These are phyloP conservation scores for Sialis lutaria DNA, from an alignment of 2,888 invertebrate species.

Conservation along the genomic window DNA sequence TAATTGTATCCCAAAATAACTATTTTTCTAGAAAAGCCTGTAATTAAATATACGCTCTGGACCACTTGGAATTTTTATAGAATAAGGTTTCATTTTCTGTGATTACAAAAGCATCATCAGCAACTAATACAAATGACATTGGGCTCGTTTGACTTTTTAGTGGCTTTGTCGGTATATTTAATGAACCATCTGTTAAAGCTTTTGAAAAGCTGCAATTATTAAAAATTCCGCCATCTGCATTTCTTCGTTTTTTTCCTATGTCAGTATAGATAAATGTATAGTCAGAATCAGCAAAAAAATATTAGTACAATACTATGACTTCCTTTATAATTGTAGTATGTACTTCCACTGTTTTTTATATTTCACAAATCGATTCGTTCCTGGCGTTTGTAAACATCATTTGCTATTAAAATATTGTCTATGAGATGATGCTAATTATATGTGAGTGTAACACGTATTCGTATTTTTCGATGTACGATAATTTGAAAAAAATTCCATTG, in stretches of 20 bases:
- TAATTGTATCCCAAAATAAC: too few relatives aligned
- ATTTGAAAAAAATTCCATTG: too few relatives aligned
- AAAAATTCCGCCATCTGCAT: slow-evolving; percentile 15
- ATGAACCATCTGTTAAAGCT: slow-evolving; percentile 10
- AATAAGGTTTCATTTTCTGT: slow-evolving; percentile 12
- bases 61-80: slow-evolving; percentile 1
- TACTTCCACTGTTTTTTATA: too few relatives aligned
- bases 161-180: slow-evolving; percentile 12
- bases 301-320: slow-evolving; percentile 14
- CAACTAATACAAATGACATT: neutral
- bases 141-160: too few relatives aligned
- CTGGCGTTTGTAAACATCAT: too few relatives aligned
- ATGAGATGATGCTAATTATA: too few relatives aligned
- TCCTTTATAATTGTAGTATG: slow-evolving; percentile 14
- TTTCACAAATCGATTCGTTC: too few relatives aligned
- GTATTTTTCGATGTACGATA: too few relatives aligned
- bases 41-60: neutral
- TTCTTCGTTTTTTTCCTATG: slow-evolving; percentile 14
- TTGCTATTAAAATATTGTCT: too few relatives aligned
- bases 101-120: slow-evolving; percentile 10
- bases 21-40: slow-evolving; percentile 9
- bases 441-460: too few relatives aligned
- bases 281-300: slow-evolving; percentile 13
- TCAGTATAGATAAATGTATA: slow-evolving; percentile 14
- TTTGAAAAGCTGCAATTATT: slow-evolving; percentile 11